Evolutionary conservation across 1,140 invertebrate species (phyloP), one percentile per base, ranked within the genome.

Genomic region (Eupeodes corollae): DNA sequence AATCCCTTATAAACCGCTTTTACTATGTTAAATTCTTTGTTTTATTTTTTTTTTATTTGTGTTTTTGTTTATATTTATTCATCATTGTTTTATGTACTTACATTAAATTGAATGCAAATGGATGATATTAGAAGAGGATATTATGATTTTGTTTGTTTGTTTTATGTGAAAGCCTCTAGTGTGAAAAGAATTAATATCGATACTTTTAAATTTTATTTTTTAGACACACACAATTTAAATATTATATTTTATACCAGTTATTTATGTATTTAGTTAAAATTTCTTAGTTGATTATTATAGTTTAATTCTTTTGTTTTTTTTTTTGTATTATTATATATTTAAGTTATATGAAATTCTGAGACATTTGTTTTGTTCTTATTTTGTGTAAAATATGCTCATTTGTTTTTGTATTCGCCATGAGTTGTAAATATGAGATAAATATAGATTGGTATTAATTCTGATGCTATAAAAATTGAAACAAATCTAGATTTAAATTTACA

Each of bases 221-320:
- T 5, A 26, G 8, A 26, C 21, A 26, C 21, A 26, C 21, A 26
- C 21, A 26, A n/a, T n/a, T 26, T 26, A 26, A 46, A 42, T 34
- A 18, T 47, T 44, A 51, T 47, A 43, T 51, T 47, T 44, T 46
- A 46, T 51, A 51, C 46, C 38, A 51, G 50, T 51, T 51, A 51
- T 51, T 51, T 47, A 51, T 51, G 50, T 47, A 51, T 51, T 47
- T 51, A 51, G 50, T 51, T 40, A 32, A 44, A 39, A 42, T 42
- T 42, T 42, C 35, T 26, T 46, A 15, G 10, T 21, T 40, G 11
- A 41, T 46, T 45, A 30, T 44, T 19, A 31, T n/a, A n/a, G n/a
- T n/a, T n/a, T n/a, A n/a, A n/a, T n/a, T n/a, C n/a, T n/a, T n/a
- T 49, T 30, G 12, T 41, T 46, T 19, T 37, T 42, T 40, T 46